Evolutionary conservation across 2,113 vertebrate species (phyloP).

Genomic region (Saccopteryx bilineata): DNA sequence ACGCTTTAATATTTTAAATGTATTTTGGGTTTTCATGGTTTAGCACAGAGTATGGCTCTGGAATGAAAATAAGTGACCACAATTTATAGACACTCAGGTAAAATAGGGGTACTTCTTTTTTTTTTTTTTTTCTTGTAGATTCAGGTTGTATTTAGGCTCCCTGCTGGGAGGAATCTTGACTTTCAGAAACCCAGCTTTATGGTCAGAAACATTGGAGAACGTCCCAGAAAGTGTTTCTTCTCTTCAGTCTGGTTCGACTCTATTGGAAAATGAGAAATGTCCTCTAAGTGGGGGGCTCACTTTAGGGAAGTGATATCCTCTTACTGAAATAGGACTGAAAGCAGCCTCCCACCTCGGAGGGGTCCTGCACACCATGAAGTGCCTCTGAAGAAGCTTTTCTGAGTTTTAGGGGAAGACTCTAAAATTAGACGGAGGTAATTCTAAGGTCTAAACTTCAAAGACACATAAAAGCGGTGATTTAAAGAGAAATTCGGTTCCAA

Average conservation of each 20-base stretch:
- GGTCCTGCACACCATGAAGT: too few species aligned
- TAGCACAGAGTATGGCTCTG: constrained; percentile 54
- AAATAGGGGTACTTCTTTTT: constrained; percentile 29
- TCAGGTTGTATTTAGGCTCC: background rate
- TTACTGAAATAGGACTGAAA: background rate
- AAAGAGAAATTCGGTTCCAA: constrained; percentile 21
- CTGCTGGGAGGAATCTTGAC: constrained; percentile 41
- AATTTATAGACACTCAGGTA: constrained; percentile 56
- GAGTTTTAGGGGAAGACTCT: background rate
- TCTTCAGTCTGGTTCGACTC: background rate
- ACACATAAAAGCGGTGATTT: constrained; percentile 9
- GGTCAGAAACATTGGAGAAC: constrained; percentile 8
- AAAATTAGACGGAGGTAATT: background rate
- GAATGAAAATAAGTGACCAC: constrained; percentile 75
- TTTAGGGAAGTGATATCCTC: background rate
- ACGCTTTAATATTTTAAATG: constrained; percentile 69
- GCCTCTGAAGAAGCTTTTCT: background rate
- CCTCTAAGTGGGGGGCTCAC: background rate
- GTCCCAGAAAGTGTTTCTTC: constrained; percentile 9
- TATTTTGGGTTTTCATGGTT: constrained; percentile 68
- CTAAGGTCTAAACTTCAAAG: background rate
- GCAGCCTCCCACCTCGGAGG: background rate
- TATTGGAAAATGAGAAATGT: background rate
- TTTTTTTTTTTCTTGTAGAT: background rate
- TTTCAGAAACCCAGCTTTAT: constrained; percentile 34